phyloP scores from a whole-genome alignment of 2,888 invertebrate genomes.

The Malacosoma neustria region DNA sequence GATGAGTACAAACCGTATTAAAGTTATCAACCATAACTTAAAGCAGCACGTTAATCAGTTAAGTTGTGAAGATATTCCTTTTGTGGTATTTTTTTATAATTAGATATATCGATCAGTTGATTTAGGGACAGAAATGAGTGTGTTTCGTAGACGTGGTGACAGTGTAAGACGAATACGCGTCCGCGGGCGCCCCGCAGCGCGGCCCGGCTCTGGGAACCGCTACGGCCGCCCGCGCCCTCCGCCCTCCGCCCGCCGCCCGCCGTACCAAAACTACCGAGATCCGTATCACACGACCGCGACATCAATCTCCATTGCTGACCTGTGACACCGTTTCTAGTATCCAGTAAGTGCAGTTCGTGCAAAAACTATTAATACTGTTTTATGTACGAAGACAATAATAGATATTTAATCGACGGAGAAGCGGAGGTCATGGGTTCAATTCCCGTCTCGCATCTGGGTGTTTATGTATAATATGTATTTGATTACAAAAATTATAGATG shows the following conservation, averaged over 20 bases:
- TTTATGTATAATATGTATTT: no score
- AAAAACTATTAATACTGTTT: no score
- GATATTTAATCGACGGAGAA: no score
- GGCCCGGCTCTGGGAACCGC: conserved; percentile 19
- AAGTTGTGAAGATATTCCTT: no score
- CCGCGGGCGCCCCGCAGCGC: conserved; percentile 28
- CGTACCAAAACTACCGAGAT: conserved; percentile 33
- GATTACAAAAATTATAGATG: no score
- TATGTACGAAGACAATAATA: no score
- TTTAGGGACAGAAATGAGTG: background rate
- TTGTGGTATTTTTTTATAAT: background rate
- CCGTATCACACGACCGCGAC: conserved; percentile 39
- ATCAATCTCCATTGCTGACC: conserved; percentile 36
- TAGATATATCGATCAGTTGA: background rate
- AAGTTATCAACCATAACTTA: no score
- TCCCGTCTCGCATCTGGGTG: no score
- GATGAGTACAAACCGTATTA: no score
- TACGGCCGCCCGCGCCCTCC: conserved; percentile 9
- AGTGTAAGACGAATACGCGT: conserved; percentile 38
- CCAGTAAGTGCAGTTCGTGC: no score
- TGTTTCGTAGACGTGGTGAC: conserved; percentile 38
- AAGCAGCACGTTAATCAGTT: no score
- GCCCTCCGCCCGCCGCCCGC: conserved; percentile 14
- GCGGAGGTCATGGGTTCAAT: no score
- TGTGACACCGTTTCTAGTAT: background rate